These are phyloP conservation scores for Setipinna tenuifilis DNA, from an alignment of 2,797 vertebrate species.

Conservation along the genomic window DNA sequence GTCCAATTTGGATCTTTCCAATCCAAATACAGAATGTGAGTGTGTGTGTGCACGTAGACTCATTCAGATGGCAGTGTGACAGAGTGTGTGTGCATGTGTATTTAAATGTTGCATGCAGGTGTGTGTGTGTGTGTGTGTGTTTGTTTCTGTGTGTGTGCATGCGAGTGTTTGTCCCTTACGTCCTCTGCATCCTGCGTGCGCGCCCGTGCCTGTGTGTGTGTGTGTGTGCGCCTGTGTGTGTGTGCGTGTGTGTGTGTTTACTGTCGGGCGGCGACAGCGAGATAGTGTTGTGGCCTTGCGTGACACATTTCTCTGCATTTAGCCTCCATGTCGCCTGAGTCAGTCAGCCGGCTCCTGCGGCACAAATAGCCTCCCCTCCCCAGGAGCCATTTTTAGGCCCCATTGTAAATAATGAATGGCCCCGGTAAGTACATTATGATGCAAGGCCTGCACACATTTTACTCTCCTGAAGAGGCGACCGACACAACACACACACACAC, in stretches of 20 bases:
- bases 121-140: neutral
- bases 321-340: constrained; percentile 8
- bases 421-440: constrained; percentile 43
- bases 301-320: constrained; percentile 32
- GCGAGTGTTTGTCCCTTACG: neutral
- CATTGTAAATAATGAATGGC: constrained; percentile 45
- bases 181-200: too few relatives aligned
- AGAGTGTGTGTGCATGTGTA: neutral
- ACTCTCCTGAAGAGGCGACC: constrained; percentile 22
- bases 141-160: neutral
- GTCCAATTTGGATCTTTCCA: too few relatives aligned
- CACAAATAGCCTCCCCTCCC: constrained; percentile 23
- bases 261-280: neutral
- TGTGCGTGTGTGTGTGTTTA: neutral
- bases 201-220: neutral
- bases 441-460: constrained; percentile 36
- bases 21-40: too few relatives aligned
- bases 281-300: constrained; percentile 12
- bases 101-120: neutral
- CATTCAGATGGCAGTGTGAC: too few relatives aligned
- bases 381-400: constrained; percentile 40
- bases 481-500: neutral
- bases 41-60: too few relatives aligned
- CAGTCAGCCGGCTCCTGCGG: neutral
- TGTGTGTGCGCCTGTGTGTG: neutral